Percentiles rank a stretch among this genome's conserved stretches.
phyloP scores from a whole-genome alignment of 2,113 vertebrate species.

The Barnardius zonarius region DNA sequence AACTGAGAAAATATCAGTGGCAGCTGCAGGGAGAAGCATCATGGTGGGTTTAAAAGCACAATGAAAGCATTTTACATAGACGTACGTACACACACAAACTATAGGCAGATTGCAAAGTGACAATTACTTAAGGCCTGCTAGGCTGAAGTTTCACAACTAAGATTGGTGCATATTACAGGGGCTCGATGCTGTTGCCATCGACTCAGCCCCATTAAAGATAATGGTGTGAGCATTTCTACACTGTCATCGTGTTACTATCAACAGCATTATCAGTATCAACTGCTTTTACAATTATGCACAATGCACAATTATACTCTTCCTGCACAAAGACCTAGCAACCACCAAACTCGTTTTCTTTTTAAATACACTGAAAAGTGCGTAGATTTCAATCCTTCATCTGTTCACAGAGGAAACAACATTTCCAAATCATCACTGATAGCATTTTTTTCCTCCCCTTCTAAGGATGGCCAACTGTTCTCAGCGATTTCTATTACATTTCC shows the following conservation, averaged over 20 bases:
- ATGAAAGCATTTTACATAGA: neutral
- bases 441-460: slow-evolving; percentile 76
- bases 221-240: slow-evolving; percentile 60
- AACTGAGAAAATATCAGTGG: slow-evolving; percentile 25
- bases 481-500: too few species aligned
- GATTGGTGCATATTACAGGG: slow-evolving; percentile 62
- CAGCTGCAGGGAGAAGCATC: neutral
- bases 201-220: slow-evolving; percentile 55
- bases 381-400: slow-evolving; percentile 79
- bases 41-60: slow-evolving; percentile 38
- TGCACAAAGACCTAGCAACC: slow-evolving; percentile 59
- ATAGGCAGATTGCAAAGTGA: slow-evolving; percentile 41
- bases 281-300: slow-evolving; percentile 62
- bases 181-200: slow-evolving; percentile 13
- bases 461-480: slow-evolving; percentile 83
- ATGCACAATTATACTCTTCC: slow-evolving; percentile 45
- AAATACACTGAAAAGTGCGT: slow-evolving; percentile 76
- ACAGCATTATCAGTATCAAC: slow-evolving; percentile 63
- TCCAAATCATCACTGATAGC: slow-evolving; percentile 75
- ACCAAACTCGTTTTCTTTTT: slow-evolving; percentile 69
- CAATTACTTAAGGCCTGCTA: slow-evolving; percentile 53
- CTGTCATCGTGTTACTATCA: slow-evolving; percentile 59
- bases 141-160: slow-evolving; percentile 55
- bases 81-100: neutral
- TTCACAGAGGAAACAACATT: slow-evolving; percentile 78